Evolutionary conservation across 2,797 vertebrate species (phyloP).

Genomic region (Paedocypris micromegethes): DNA sequence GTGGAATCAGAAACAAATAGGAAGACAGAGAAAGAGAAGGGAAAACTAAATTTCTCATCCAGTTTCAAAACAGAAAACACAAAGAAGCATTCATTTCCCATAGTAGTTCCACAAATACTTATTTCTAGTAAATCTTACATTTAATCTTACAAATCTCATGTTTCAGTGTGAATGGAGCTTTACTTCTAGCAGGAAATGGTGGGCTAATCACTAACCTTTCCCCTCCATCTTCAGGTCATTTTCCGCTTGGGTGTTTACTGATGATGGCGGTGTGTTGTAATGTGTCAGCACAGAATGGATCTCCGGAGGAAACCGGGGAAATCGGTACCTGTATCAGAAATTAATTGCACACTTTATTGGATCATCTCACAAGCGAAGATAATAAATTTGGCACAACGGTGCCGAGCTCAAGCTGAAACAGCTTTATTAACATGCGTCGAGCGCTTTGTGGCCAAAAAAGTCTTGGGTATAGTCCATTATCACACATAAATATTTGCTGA

Average conservation of each 20-base stretch:
- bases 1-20: too few relatives aligned
- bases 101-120: too few relatives aligned
- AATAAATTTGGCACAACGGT: constrained; percentile 28
- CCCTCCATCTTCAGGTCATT: constrained; percentile 10
- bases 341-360: constrained; percentile 46
- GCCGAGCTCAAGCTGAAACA: constrained; percentile 8
- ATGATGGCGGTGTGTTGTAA: neutral
- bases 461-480: constrained; percentile 18
- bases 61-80: too few relatives aligned
- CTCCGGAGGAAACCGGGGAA: constrained; percentile 2
- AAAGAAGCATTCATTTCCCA: too few relatives aligned
- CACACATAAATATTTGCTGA: constrained; percentile 15
- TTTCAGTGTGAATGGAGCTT: too few relatives aligned
- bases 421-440: constrained; percentile 36
- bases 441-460: constrained; percentile 18
- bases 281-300: constrained; percentile 14
- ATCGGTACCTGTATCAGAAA: constrained; percentile 37
- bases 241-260: constrained; percentile 27
- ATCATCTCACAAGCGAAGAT: constrained; percentile 24
- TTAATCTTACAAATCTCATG: too few relatives aligned
- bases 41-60: too few relatives aligned
- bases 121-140: too few relatives aligned
- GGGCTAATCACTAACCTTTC: constrained; percentile 4
- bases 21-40: too few relatives aligned
- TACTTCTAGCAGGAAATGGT: neutral